Base-by-base conservation (phyloP, 2,888 invertebrate genomes). In the Seira ritae region DNA sequence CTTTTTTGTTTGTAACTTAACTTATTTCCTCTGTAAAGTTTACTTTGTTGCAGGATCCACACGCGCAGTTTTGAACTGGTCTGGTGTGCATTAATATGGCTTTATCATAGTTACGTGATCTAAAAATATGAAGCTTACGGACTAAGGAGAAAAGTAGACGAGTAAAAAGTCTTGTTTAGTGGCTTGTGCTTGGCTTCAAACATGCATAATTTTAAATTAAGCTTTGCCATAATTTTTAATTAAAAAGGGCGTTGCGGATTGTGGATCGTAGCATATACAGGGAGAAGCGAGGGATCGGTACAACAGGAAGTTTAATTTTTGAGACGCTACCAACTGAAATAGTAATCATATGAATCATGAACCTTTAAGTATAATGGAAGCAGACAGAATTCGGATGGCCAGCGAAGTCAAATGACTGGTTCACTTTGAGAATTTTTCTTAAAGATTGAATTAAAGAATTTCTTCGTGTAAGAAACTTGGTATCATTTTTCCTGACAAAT, bases 191-290 rank as follows among this genome's bases (percentile, higher is more conserved):
- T n/a, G n/a, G n/a, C n/a, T n/a, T n/a, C n/a, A n/a, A n/a, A n/a
- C n/a, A n/a, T 65, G 60, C 69, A 79, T 72, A 71, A 50, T 79
- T 79, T 71, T 71, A 66, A 72, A 24, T 79, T 76, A 71, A 66
- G 67, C 42, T 50, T 31, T 12, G 22, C 67, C 46, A 79, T 79
- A 79, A 72, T 72, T 79, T 71, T 72, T 50, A 79, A 79, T 79
- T 79, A 79, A 67, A 66, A 24, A 72, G 42, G 42, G 42, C 42
- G 42, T 42, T 42, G 4, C 12, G 42, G 42, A 42, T 42, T 42
- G 42, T 42, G 42, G 42, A 42, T 4, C n/a, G n/a, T n/a, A n/a
- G n/a, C n/a, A n/a, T n/a, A n/a, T n/a, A n/a, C n/a, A n/a, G n/a
- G n/a, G n/a, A n/a, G n/a, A n/a, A n/a, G n/a, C n/a, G n/a, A n/a